Base-by-base conservation (phyloP, 2,888 invertebrate genomes). In the Seira musarum region DNA sequence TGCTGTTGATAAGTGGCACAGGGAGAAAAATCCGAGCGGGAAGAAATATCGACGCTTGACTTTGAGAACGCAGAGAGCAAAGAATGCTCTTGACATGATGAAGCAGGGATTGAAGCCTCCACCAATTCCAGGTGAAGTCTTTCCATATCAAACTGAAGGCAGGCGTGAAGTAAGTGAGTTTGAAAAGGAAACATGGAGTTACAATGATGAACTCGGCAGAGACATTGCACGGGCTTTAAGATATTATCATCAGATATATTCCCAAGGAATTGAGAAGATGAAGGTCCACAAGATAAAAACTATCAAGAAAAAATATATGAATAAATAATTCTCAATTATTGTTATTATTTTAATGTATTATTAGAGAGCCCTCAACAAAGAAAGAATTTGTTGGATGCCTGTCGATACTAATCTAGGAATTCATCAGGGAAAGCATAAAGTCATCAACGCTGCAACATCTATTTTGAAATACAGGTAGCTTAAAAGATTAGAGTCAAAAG, bases 1-100 rank as follows among this genome's bases (percentile, higher is more conserved):
- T 1, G 66, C 82, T 10, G 83, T 83, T 17, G 83, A 83, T 35
- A 69, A 80, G 0, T 83, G 83, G 83, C 82, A 82, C 40, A 21
- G 15, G 15, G 30, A 77, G 21, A 40, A 76, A 2, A 79, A 83
- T 72, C 83, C 83, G 1, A 76, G 70, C 64, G 81, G 78, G 13
- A 77, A 66, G 17, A 71, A 66, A 67, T 76, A 77, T 10, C 53
- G 25, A 24, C 24, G 21, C 53, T 35, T 71, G 63, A 74, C 25
- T 19, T 40, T 40, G 13, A 1, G 35, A 67, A 22, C 67, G 24
- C 13, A 46, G 2, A 76, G 72, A 13, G 19, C 49, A 24, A 76
- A 69, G 61, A 40, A 60, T 2, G 46, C 57, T 19, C 6, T 70
- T 21, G 17, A 21, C 6, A n/a, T 19, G 3, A 19, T 17, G 5